Percentiles rank a stretch among this genome's conserved stretches.
phyloP scores from a whole-genome alignment of 1,140 invertebrate species.

The Chironomus striatipennis region DNA sequence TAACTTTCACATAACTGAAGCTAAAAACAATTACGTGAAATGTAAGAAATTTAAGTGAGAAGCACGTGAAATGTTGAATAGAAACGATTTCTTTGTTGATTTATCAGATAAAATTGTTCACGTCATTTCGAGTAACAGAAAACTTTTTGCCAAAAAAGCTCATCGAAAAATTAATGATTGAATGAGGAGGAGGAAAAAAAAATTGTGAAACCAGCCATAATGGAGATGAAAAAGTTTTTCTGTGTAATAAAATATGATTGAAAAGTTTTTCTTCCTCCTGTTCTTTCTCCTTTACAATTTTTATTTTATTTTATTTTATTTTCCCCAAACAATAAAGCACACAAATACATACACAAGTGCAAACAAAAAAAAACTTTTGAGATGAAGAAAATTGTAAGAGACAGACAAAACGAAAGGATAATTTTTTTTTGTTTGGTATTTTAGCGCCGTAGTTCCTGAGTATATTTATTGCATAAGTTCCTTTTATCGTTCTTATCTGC shows the following conservation, averaged over 20 bases:
- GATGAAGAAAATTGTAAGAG: background rate
- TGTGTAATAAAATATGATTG: constrained; percentile 3
- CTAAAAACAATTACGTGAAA: background rate
- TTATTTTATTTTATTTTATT: background rate
- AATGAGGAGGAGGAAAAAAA: no score
- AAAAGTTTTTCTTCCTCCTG: background rate
- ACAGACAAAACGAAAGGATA: background rate
- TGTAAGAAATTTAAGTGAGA: background rate
- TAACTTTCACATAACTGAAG: background rate
- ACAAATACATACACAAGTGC: background rate
- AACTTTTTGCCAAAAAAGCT: no score
- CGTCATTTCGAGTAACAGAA: no score
- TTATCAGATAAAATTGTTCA: background rate
- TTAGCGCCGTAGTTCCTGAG: background rate
- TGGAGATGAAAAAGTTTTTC: background rate
- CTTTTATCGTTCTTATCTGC: background rate
- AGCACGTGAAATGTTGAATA: background rate
- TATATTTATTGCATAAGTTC: background rate
- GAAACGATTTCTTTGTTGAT: background rate
- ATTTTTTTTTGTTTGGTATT: background rate
- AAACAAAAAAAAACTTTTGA: background rate
- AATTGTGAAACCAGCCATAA: background rate
- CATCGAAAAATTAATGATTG: no score
- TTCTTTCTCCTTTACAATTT: background rate
- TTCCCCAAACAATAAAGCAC: no score